phyloP scores from a whole-genome alignment of 2,888 invertebrate species.

The Cetonia aurata region DNA sequence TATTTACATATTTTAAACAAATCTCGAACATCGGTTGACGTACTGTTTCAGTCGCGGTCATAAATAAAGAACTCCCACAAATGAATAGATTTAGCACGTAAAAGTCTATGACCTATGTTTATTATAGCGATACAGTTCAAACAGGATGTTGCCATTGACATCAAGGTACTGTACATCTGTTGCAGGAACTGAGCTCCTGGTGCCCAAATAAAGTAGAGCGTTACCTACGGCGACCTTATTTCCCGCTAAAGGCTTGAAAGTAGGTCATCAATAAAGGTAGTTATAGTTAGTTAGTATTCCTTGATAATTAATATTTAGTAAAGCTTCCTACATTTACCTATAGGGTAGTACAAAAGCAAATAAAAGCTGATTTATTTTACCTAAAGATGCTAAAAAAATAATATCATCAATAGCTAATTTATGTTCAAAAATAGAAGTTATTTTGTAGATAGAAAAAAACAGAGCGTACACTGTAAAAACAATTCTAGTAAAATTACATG shows the following conservation, averaged over 20 bases:
- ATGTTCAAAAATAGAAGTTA: no score
- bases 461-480: no score
- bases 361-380: no score
- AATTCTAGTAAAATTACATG: no score
- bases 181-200: constrained; percentile 29
- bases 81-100: background rate
- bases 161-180: background rate
- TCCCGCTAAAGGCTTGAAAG: background rate
- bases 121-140: background rate
- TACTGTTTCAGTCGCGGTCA: background rate
- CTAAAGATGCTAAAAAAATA: no score
- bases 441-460: no score
- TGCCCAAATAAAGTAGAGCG: constrained; percentile 15
- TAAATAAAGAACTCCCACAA: background rate
- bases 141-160: background rate
- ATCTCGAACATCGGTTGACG: no score
- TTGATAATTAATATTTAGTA: no score
- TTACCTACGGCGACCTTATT: constrained; percentile 36
- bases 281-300: background rate
- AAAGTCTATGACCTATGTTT: constrained; percentile 2
- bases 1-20: no score
- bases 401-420: no score
- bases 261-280: constrained; percentile 24
- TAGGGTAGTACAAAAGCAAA: no score
- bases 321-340: no score